phyloP scores from a whole-genome alignment of 1,140 invertebrate species.

The Caenorhabditis briggsae region DNA sequence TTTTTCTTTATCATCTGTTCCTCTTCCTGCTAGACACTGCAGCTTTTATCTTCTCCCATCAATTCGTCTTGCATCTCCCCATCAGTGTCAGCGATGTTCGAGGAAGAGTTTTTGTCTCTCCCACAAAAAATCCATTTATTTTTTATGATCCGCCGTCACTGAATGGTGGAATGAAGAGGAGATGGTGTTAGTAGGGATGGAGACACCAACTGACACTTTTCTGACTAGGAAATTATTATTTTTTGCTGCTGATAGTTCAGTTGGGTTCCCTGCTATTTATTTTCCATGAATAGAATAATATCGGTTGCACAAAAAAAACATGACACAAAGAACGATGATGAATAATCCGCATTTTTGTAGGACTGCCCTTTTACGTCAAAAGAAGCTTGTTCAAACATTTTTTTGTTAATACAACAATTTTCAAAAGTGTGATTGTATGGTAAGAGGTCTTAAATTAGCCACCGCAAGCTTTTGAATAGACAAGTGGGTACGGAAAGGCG shows the following conservation, averaged over 20 bases:
- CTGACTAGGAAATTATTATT: slow-evolving; percentile 32
- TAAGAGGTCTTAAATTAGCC: neutral
- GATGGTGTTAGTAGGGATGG: neutral
- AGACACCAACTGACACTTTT: slow-evolving; percentile 47
- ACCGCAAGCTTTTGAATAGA: neutral
- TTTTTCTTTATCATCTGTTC: neutral
- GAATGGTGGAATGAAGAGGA: slow-evolving; percentile 23
- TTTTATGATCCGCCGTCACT: slow-evolving; percentile 45
- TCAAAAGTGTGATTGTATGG: too few species aligned
- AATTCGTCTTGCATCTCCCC: neutral
- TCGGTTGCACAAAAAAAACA: neutral
- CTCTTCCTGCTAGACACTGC: neutral
- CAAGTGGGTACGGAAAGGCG: neutral
- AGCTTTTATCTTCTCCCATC: neutral
- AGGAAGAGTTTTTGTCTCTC: neutral
- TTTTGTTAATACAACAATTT: too few species aligned
- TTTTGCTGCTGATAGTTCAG: neutral
- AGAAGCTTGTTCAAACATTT: too few species aligned
- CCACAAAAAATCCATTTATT: slow-evolving; percentile 52
- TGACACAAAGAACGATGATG: slow-evolving; percentile 7
- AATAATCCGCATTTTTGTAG: neutral
- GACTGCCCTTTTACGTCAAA: neutral
- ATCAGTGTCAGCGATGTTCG: slow-evolving; percentile 23
- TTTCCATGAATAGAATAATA: slow-evolving; percentile 44
- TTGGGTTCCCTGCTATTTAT: neutral